Conservation (phyloP, 2,113 vertebrate species). For the Noturus placidus region DNA sequence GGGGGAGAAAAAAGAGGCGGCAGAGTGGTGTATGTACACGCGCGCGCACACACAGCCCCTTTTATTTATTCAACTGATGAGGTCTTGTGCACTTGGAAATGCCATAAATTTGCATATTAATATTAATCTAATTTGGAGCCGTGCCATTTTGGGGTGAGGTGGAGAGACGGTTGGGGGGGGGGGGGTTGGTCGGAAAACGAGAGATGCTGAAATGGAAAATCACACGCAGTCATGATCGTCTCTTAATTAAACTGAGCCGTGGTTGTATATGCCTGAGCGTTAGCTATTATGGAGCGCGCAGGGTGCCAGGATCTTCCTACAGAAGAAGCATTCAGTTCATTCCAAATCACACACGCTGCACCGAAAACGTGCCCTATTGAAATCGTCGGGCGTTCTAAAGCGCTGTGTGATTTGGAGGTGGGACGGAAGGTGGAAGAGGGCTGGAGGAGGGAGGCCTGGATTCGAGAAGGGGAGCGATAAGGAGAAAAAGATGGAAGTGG, state of each 20-base stretch:
- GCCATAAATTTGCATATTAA: slow-evolving; percentile 75
- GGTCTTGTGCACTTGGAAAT: slow-evolving; percentile 68
- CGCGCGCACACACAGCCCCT: slow-evolving; percentile 50
- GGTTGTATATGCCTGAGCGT: slow-evolving; percentile 34
- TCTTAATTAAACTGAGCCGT: slow-evolving; percentile 74
- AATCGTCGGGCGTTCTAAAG: neutral
- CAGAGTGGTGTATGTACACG: neutral
- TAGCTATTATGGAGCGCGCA: neutral
- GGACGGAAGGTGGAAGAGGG: slow-evolving; percentile 22
- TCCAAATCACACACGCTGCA: neutral
- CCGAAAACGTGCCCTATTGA: slow-evolving; percentile 3
- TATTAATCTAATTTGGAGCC: slow-evolving; percentile 78
- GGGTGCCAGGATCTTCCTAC: slow-evolving; percentile 24
- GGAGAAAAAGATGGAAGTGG: slow-evolving; percentile 24
- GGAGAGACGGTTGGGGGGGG: slow-evolving; percentile 26
- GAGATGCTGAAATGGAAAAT: slow-evolving; percentile 73
- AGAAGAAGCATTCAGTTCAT: slow-evolving; percentile 13
- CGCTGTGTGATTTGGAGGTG: slow-evolving; percentile 26
- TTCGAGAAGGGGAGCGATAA: neutral
- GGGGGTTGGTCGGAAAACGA: slow-evolving; percentile 28
- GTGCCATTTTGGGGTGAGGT: slow-evolving; percentile 72
- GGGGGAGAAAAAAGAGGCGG: too few species aligned
- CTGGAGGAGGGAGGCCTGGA: slow-evolving; percentile 13
- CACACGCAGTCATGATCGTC: slow-evolving; percentile 71
- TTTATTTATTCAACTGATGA: slow-evolving; percentile 72